Evolutionary conservation across 2,888 invertebrate genomes (phyloP).

Genomic region (Lagria hirta): DNA sequence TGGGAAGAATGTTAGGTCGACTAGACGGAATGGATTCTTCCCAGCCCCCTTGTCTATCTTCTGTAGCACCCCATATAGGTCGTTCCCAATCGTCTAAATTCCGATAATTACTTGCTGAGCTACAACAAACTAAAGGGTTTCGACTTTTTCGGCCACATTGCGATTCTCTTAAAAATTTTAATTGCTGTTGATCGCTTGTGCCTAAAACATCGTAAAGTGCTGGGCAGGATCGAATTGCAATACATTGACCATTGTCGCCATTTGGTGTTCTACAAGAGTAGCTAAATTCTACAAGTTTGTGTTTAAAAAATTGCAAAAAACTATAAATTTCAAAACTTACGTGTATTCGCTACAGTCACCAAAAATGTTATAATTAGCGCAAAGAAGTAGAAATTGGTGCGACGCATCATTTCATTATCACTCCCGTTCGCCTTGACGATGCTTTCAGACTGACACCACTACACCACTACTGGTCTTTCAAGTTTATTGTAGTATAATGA

Average conservation of each 20-base stretch:
- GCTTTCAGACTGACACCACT: conserved; percentile 19
- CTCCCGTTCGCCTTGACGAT: conserved; percentile 26
- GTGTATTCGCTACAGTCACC: conserved; percentile 1
- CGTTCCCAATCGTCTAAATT: neutral
- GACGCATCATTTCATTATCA: conserved; percentile 16
- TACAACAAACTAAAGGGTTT: conserved; percentile 60
- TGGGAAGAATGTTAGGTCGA: conserved; percentile 31
- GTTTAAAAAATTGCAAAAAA: conserved; percentile 16
- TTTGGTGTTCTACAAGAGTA: conserved; percentile 55
- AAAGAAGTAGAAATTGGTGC: conserved; percentile 1
- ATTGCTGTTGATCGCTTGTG: conserved; percentile 39
- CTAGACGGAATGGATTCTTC: conserved; percentile 2
- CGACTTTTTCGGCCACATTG: conserved; percentile 57
- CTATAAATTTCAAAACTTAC: conserved; percentile 10
- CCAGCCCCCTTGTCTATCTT: neutral
- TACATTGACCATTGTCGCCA: conserved; percentile 54
- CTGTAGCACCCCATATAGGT: neutral
- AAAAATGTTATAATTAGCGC: conserved; percentile 6
- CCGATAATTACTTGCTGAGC: conserved; percentile 34
- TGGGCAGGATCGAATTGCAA: conserved; percentile 57
- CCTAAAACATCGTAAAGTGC: conserved; percentile 51
- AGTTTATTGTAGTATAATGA: conserved; percentile 14
- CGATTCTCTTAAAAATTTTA: conserved; percentile 55
- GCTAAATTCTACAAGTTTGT: conserved; percentile 6
- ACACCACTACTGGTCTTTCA: conserved; percentile 16